Evolutionary conservation across 1,140 invertebrate genomes (phyloP).

Genomic region (Pseudomyrmex cubaensis): DNA sequence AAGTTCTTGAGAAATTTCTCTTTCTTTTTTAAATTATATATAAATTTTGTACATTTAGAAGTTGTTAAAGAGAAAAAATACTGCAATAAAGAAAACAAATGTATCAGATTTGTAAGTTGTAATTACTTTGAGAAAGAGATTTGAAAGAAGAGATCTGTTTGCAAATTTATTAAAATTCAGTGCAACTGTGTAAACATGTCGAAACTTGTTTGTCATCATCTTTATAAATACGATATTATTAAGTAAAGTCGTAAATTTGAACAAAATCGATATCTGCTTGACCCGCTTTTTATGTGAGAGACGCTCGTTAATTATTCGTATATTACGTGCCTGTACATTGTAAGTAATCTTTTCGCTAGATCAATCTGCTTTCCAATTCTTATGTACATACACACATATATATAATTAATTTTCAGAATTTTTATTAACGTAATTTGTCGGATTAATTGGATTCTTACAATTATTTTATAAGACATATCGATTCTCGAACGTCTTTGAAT

Average conservation of each 20-base stretch:
- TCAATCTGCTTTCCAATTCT: neutral
- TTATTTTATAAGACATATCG: no score
- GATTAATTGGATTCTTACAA: no score
- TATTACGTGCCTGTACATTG: neutral
- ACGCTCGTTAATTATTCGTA: constrained; percentile 7
- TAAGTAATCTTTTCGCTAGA: neutral
- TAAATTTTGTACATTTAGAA: neutral
- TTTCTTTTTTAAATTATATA: neutral
- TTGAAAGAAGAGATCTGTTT: neutral
- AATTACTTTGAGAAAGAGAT: neutral
- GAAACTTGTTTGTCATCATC: neutral
- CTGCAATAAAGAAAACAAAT: neutral
- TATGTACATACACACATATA: no score
- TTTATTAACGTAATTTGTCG: no score
- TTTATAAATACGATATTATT: constrained; percentile 33
- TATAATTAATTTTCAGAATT: no score
- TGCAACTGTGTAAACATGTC: neutral
- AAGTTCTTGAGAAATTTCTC: neutral
- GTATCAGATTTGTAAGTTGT: neutral
- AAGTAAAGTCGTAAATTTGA: constrained; percentile 34
- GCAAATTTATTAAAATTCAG: neutral
- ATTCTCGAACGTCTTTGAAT: no score
- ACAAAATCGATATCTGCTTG: constrained; percentile 55
- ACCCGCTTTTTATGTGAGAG: constrained; percentile 43
- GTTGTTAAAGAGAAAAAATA: neutral